phyloP scores from a whole-genome alignment of 2,797 vertebrate species.

The Sus cebifrons region DNA sequence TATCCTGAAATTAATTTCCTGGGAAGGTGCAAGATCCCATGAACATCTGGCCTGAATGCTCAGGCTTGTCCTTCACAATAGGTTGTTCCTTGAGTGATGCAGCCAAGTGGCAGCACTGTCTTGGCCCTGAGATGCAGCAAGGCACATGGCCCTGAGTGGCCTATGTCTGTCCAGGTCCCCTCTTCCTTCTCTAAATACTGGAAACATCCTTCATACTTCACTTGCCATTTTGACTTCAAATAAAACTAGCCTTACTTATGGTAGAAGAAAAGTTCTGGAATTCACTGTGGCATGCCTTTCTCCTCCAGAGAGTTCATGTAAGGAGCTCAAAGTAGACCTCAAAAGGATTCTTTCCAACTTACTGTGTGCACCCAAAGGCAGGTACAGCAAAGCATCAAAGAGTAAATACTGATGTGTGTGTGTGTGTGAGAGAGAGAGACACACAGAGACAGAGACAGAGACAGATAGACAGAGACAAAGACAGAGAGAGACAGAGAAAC shows the following conservation, averaged over 20 bases:
- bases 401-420: not conserved
- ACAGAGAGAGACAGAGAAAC: not conserved
- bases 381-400: not conserved
- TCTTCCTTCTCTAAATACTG: not conserved
- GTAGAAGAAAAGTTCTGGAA: not conserved
- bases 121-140: not conserved
- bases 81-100: not conserved
- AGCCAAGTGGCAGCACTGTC: not conserved
- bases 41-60: slow-evolving; percentile 24
- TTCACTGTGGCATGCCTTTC: not conserved
- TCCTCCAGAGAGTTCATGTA: not conserved
- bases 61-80: not conserved
- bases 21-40: not conserved
- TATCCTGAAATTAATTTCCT: slow-evolving; percentile 46
- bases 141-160: not conserved
- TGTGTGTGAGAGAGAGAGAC: not conserved
- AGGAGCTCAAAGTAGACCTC: not conserved
- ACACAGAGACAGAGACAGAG: not conserved
- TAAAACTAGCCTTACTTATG: not conserved
- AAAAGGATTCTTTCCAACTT: not conserved
- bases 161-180: not conserved
- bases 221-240: not conserved
- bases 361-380: too few relatives aligned
- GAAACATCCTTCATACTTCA: not conserved
- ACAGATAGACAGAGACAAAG: not conserved